Base-by-base conservation (phyloP, 2,113 vertebrate genomes). In the Nothobranchius kuhntae region DNA sequence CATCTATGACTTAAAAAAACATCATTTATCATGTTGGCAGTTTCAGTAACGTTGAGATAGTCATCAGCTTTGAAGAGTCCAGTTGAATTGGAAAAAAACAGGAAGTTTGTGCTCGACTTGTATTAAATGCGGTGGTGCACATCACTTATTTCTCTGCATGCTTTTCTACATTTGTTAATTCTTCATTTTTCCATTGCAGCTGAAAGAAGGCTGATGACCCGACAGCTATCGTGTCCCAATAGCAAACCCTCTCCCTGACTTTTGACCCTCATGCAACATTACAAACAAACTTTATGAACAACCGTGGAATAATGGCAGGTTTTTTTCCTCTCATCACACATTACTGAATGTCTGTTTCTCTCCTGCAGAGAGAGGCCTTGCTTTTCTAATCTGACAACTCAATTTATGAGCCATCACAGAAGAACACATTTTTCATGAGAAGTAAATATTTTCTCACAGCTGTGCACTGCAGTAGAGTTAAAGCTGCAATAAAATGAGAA, bases 181-280 rank as follows among this genome's bases (percentile, higher is more conserved):
- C 45, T 59, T 55, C 65, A n/a, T 9, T 50, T 68, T 36, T 57
- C 47, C 61, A 48, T 7, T 58, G n/a, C 58, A 65, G 54, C 54
- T 45, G 24, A 64, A 35, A 68, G 47, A 26, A 30, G 57, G 74
- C 59, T 13, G 55, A 51, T 52, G 65, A 64, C 68, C 69, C 56
- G 66, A 63, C 69, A 76, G 71, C 50, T 38, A 44, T 56, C 40
- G 42, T 56, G 17, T 56, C 15, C 55, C 17, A 69, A 71, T 62
- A 69, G 68, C 66, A 73, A 81, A 57, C 72, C 69, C 67, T 26
- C 51, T 59, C 63, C 42, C 55, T 75, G 70, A 82, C 54, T 62
- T 57, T 69, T 40, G 57, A 62, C 56, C 38, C 60, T 38, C 40
- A 13, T 14, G 8, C 40, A 53, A 30, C 1, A 53, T n/a, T 21